Conservation (phyloP, 2,113 vertebrate genomes). For the Istiophorus platypterus region DNA sequence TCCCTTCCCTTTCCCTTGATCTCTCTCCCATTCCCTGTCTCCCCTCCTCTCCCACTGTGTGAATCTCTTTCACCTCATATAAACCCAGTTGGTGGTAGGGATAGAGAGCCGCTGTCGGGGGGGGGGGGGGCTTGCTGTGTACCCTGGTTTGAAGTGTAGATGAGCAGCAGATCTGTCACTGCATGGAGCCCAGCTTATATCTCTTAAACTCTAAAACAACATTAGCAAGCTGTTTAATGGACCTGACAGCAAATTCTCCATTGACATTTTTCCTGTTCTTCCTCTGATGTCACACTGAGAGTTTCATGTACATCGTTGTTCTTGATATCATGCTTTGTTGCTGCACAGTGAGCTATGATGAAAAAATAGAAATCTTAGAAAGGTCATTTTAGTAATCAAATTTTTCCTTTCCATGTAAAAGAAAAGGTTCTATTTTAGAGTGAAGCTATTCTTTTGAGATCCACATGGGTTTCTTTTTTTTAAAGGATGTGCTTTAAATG, state of each 20-base stretch:
- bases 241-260: not conserved
- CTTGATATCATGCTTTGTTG: not conserved
- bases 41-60: constrained; percentile 33
- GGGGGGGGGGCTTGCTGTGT: constrained; percentile 34
- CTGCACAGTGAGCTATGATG: not conserved
- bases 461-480: constrained; percentile 40
- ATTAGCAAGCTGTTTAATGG: constrained; percentile 16
- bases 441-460: constrained; percentile 17
- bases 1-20: constrained; percentile 56
- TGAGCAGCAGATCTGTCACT: constrained; percentile 51
- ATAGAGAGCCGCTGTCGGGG: constrained; percentile 39
- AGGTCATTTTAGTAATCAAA: constrained; percentile 6
- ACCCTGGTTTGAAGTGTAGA: constrained; percentile 67
- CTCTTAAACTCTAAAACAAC: constrained; percentile 38
- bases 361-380: constrained; percentile 3
- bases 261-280: not conserved
- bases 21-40: constrained; percentile 27
- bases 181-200: constrained; percentile 30
- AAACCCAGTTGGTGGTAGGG: constrained; percentile 51
- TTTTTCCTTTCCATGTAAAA: not conserved
- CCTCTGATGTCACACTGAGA: constrained; percentile 3
- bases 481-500: constrained; percentile 43
- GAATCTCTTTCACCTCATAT: constrained; percentile 60
- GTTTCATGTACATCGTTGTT: not conserved
- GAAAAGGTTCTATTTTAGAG: constrained; percentile 25